Base-by-base conservation (phyloP, 2,888 invertebrate species). In the Sepioteuthis lessoniana region DNA sequence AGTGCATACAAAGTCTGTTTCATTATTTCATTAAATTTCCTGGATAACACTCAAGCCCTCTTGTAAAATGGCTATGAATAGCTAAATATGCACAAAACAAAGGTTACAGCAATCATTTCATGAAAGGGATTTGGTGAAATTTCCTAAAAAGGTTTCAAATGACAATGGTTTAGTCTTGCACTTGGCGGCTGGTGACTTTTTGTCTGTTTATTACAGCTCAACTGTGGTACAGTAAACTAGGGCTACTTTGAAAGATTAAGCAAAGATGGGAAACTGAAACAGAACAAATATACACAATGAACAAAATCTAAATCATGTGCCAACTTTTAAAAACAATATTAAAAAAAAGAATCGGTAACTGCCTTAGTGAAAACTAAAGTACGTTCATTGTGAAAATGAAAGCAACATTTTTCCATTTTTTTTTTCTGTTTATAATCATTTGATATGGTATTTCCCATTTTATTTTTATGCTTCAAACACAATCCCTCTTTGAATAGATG, bases 91-190 rank as follows among this genome's bases (percentile, higher is more conserved):
- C 76, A 35, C 76, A 35, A 76, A 76, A 76, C 76, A 76, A 76
- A 76, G 76, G 76, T 76, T 76, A 76, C n/a, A 76, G n/a, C n/a
- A 16, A 76, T 76, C 76, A 76, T 76, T 76, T 76, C n/a, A 76
- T 76, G 76, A 19, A 76, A 76, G 10, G 76, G 10, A 76, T 76
- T 76, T 76, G n/a, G n/a, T 35, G n/a, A 76, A 76, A n/a, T 76
- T 76, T 13, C n/a, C 76, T n/a, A 16, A 35, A 76, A 76, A 7
- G 16, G 16, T 35, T n/a, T 76, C 35, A 76, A 76, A 76, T 76
- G n/a, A n/a, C n/a, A 35, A n/a, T 76, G 76, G 76, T 35, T 76
- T 76, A 76, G n/a, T 76, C n/a, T 76, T 76, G 76, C n/a, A 76
- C 76, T 76, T 76, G n/a, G 19, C 13, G n/a, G n/a, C 76, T 76